These are phyloP conservation scores for Rhagonycha lutea DNA, from an alignment of 2,888 invertebrate species.

Conservation along the genomic window DNA sequence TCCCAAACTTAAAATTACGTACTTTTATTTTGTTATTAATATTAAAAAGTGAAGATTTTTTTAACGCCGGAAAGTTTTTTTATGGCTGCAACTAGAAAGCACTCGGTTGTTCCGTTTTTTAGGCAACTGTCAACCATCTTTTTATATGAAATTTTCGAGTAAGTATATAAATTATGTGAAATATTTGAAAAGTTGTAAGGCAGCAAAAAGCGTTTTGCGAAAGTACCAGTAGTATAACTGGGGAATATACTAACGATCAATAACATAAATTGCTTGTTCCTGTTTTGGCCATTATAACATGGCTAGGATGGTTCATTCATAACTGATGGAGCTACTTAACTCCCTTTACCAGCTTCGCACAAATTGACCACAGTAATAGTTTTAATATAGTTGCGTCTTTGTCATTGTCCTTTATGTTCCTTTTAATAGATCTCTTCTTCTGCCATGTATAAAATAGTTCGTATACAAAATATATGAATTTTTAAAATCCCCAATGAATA, in stretches of 20 bases:
- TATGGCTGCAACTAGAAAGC: background rate
- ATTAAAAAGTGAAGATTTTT: background rate
- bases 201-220: constrained; percentile 2
- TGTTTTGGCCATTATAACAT: constrained; percentile 27
- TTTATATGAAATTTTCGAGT: background rate
- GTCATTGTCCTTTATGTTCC: constrained; percentile 15
- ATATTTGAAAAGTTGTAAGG: constrained; percentile 10
- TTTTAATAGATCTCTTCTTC: constrained; percentile 13
- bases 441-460: constrained; percentile 8
- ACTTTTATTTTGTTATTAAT: background rate
- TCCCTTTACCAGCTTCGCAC: constrained; percentile 20
- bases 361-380: constrained; percentile 25
- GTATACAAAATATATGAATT: constrained; percentile 19
- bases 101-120: background rate
- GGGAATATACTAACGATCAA: constrained; percentile 13
- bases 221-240: constrained; percentile 4
- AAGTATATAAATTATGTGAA: constrained; percentile 11
- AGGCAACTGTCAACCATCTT: background rate
- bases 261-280: constrained; percentile 24
- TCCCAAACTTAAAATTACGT: background rate
- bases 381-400: constrained; percentile 16
- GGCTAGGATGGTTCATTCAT: constrained; percentile 30
- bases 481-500: constrained; percentile 25
- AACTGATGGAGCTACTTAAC: constrained; percentile 28
- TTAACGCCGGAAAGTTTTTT: background rate